phyloP scores from a whole-genome alignment of 1,140 invertebrate genomes.

The Brachionus asplanchnoidis region DNA sequence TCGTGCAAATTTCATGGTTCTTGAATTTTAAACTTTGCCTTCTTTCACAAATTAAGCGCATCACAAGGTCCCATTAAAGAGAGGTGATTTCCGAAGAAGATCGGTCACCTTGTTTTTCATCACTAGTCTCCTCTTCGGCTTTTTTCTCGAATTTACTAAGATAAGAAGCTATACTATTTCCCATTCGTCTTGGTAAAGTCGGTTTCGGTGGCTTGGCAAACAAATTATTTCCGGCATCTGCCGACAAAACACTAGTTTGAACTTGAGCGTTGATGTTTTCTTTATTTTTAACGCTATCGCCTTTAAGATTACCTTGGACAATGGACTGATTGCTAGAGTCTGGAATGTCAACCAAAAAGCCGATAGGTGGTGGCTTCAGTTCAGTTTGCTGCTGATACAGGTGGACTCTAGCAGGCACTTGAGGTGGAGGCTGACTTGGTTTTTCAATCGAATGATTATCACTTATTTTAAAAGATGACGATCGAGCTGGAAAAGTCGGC shows the following conservation, averaged over 20 bases:
- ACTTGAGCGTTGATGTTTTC: not conserved
- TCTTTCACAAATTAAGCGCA: not conserved
- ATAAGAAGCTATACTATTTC: not conserved
- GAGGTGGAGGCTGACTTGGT: constrained; percentile 33
- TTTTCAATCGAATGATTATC: constrained; percentile 5
- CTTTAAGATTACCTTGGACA: not conserved
- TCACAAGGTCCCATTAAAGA: not conserved
- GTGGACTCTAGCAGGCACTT: not conserved
- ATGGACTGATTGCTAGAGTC: not conserved
- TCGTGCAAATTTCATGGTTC: not conserved
- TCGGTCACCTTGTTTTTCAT: not conserved
- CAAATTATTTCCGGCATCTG: not conserved
- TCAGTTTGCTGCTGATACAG: not conserved
- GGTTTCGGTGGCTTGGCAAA: constrained; percentile 18
- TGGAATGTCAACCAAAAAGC: not conserved
- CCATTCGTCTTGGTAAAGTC: not conserved
- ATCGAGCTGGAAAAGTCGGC: not conserved
- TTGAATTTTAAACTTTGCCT: not conserved
- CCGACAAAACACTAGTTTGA: not conserved
- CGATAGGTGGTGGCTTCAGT: not conserved
- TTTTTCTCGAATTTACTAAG: constrained; percentile 37
- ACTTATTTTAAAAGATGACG: constrained; percentile 8
- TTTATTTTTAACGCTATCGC: not conserved
- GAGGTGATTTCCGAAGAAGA: constrained; percentile 26
- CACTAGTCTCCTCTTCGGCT: not conserved